These are phyloP conservation scores for Leptarthrus brevirostris DNA, from an alignment of 2,888 invertebrate species.

Conservation along the genomic window DNA sequence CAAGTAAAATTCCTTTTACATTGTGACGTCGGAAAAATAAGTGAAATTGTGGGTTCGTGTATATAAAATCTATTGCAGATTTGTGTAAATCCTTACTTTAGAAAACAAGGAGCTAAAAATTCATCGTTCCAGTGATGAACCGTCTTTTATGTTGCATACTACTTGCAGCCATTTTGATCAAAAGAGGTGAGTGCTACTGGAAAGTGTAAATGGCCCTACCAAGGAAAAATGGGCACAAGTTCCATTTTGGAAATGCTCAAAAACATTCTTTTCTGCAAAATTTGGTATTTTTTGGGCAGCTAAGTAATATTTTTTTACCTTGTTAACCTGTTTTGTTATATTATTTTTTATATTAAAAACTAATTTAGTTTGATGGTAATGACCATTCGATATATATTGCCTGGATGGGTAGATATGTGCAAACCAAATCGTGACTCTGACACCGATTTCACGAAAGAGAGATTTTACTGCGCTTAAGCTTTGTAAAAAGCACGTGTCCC, in stretches of 20 bases:
- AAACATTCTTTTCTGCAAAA: no score
- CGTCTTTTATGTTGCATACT: constrained; percentile 61
- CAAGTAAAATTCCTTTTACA: neutral
- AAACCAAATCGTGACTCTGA: constrained; percentile 17
- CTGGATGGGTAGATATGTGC: no score
- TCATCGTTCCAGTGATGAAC: constrained; percentile 59
- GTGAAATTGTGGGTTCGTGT: neutral
- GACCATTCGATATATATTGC: no score
- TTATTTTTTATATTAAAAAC: no score
- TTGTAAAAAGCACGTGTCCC: neutral
- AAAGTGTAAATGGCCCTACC: no score
- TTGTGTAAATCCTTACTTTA: neutral
- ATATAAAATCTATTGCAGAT: neutral
- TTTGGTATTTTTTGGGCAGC: no score
- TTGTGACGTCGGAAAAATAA: neutral
- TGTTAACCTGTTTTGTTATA: no score
- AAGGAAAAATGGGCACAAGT: no score
- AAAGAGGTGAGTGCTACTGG: constrained; percentile 60
- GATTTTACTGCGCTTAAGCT: neutral
- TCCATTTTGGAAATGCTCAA: no score
- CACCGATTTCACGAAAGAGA: constrained; percentile 3
- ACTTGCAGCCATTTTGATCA: constrained; percentile 63
- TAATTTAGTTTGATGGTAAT: no score
- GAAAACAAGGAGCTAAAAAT: neutral
- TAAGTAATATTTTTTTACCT: no score